Evolutionary conservation across 2,888 invertebrate species (phyloP).

Genomic region (Drosophila maculinotata): DNA sequence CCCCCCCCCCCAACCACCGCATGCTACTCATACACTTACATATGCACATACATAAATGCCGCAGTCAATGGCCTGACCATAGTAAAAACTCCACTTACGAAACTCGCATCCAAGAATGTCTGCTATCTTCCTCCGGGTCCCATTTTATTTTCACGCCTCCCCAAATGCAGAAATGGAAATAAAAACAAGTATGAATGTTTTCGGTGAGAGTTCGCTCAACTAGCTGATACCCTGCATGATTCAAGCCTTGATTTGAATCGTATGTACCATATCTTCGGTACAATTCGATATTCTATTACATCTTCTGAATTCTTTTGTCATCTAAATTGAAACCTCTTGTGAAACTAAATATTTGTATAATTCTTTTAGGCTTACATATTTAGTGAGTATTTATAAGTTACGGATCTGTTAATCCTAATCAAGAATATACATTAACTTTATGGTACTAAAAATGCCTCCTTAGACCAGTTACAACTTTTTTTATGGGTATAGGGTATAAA

Average conservation of each 20-base stretch:
- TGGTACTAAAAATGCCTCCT: not conserved
- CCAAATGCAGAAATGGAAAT: constrained; percentile 48
- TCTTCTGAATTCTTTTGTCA: too few species aligned
- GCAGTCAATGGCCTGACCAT: constrained; percentile 54
- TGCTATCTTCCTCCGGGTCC: constrained; percentile 1
- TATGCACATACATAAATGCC: constrained; percentile 35
- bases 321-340: too few species aligned
- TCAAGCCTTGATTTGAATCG: too few species aligned
- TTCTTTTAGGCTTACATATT: too few species aligned
- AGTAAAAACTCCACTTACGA: constrained; percentile 49
- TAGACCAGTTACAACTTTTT: not conserved
- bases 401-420: too few species aligned
- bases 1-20: not conserved
- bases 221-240: constrained; percentile 2
- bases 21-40: constrained; percentile 26
- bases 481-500: constrained; percentile 11
- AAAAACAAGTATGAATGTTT: constrained; percentile 13
- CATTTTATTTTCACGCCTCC: constrained; percentile 60
- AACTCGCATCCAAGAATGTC: constrained; percentile 36
- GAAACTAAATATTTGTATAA: too few species aligned
- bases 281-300: too few species aligned
- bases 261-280: too few species aligned
- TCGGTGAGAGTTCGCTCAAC: not conserved
- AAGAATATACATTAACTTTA: not conserved
- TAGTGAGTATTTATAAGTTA: too few species aligned